Base-by-base conservation (phyloP, 1,140 invertebrate species). In the Lordiphosa mommai region DNA sequence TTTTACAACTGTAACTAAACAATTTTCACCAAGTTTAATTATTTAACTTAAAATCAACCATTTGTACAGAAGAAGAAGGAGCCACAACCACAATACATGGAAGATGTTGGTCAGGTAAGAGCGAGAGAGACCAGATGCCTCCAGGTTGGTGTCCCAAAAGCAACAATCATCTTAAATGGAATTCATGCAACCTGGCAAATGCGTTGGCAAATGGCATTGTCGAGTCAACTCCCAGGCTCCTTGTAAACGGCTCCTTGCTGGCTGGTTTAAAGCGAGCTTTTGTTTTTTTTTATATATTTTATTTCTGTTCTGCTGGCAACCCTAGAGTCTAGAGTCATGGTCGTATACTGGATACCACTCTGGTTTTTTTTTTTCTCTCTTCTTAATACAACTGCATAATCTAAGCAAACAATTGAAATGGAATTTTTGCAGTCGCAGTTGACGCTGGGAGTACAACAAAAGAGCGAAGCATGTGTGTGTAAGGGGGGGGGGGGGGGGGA, bases 341-440 rank as follows among this genome's bases (percentile, higher is more conserved):
- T 43, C 40, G 40, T 43, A 43, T 41, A 43, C 44, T 27, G 46
- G 46, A 17, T 29, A 32, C 20, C 40, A 27, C 27, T 34, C 23
- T 27, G 30, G 34, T 33, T 7, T 38, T 34, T 17, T 50, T 20
- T 44, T 57, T 55, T 63, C 59, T 71, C 30, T 38, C 12, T 57
- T 70, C 67, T 69, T 84, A 84, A 77, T 84, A 84, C 79, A 85
- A 60, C 77, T 84, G 79, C 79, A 82, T 82, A 84, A 82, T 76
- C 77, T 82, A 77, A 77, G 77, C 68, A 84, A 84, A 84, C 77
- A 84, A 84, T 84, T 84, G 79, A 85, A 84, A 84, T 84, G 60
- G 79, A 84, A 85, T 85, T 84, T 77, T 56, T 71, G 77, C 63
- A 61, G 76, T 48, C 59, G 65, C 63, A 46, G 58, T 37, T 43